Evolutionary conservation across 2,888 invertebrate genomes (phyloP).

Genomic region (Lasioglossum zephyrum): DNA sequence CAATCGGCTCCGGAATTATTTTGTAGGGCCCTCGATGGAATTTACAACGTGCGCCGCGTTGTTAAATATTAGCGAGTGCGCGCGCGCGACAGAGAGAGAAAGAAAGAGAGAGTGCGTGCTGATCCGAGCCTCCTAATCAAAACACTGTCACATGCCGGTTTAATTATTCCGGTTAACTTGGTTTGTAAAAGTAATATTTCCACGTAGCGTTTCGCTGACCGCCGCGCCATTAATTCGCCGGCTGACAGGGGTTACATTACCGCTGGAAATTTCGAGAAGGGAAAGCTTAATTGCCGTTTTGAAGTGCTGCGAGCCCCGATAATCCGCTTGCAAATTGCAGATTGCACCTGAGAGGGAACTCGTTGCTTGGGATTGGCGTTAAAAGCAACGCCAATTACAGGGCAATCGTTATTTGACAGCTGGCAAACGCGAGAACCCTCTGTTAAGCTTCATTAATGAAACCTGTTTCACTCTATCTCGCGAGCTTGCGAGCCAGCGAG

Average conservation of each 20-base stretch:
- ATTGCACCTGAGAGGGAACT: conserved; percentile 25
- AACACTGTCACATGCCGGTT: conserved; percentile 43
- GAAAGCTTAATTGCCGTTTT: conserved; percentile 58
- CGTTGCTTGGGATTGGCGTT: conserved; percentile 5
- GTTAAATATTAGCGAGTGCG: conserved; percentile 36
- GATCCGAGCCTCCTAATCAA: conserved; percentile 37
- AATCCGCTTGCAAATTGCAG: conserved; percentile 47
- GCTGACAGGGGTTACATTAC: conserved; percentile 41
- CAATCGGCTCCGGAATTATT: conserved; percentile 46
- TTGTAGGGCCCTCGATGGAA: conserved; percentile 25
- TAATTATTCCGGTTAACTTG: conserved; percentile 59
- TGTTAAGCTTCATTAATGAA: conserved; percentile 6
- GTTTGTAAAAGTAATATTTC: conserved; percentile 59
- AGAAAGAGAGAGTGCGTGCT: not conserved
- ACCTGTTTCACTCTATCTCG: not conserved
- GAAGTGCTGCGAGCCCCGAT: conserved; percentile 44
- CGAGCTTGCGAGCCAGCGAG: not conserved
- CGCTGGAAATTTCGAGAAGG: conserved; percentile 47
- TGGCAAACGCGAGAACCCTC: conserved; percentile 18
- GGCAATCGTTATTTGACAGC: conserved; percentile 22
- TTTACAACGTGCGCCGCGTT: conserved; percentile 27
- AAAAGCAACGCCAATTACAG: conserved; percentile 40
- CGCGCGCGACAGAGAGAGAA: not conserved
- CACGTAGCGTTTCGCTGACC: conserved; percentile 43
- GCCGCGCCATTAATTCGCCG: conserved; percentile 47